phyloP scores from a whole-genome alignment of 2,113 vertebrate species.

The Passer montanus region DNA sequence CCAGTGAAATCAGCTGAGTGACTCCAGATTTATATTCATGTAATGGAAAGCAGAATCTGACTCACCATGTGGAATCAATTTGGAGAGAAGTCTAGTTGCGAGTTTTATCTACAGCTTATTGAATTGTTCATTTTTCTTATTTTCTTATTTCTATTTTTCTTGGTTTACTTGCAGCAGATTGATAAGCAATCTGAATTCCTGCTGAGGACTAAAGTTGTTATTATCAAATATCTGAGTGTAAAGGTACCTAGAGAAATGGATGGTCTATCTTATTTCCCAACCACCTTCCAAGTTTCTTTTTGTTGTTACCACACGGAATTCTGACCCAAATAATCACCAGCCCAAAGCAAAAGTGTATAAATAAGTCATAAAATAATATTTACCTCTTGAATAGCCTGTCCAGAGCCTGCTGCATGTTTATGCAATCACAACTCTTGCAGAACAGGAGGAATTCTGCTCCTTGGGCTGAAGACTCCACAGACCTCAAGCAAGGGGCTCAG shows the following conservation, averaged over 20 bases:
- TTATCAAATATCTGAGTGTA: slow-evolving; percentile 24
- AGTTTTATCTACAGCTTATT: slow-evolving; percentile 55
- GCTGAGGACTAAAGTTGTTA: background rate
- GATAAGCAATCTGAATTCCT: slow-evolving; percentile 52
- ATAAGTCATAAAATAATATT: slow-evolving; percentile 3
- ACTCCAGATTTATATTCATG: slow-evolving; percentile 51
- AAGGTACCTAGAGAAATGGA: slow-evolving; percentile 9
- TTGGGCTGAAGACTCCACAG: background rate
- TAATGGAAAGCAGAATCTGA: slow-evolving; percentile 59
- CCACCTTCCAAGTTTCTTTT: background rate
- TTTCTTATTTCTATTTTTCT: slow-evolving; percentile 41
- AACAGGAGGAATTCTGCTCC: background rate
- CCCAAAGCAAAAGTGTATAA: background rate
- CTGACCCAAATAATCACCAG: slow-evolving; percentile 17
- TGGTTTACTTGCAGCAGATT: slow-evolving; percentile 2
- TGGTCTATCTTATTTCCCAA: slow-evolving; percentile 9
- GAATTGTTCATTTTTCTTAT: slow-evolving; percentile 50
- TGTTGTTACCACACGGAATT: slow-evolving; percentile 5
- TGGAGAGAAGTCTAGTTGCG: slow-evolving; percentile 21
- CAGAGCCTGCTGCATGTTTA: slow-evolving; percentile 18
- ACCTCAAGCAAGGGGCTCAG: background rate
- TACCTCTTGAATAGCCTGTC: background rate
- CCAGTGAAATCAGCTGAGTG: slow-evolving; percentile 32
- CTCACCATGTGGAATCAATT: slow-evolving; percentile 59
- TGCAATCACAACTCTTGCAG: background rate